Base-by-base conservation (phyloP, 2,797 vertebrate genomes). In the Stomatorhinus walkeri region DNA sequence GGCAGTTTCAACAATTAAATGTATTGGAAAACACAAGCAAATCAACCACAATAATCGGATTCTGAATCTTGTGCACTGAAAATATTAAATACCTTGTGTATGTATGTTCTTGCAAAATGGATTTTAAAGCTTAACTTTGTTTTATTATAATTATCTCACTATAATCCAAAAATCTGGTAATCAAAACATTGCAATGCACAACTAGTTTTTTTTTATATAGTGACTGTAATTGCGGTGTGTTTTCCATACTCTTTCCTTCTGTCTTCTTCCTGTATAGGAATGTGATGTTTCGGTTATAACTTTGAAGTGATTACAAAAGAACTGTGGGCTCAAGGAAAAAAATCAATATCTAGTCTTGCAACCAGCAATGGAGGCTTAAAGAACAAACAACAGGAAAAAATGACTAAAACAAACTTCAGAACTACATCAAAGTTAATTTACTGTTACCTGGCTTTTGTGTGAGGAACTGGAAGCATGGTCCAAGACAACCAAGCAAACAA, bases 291-390 rank as follows among this genome's bases (percentile, higher is more conserved):
- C 40, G 48, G 72, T 87, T 56, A 32, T 68, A 81, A 28, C 84
- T 76, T 89, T 72, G 89, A 89, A 81, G 56, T 76, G 28, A 89
- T 76, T 89, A 72, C 88, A 87, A 89, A 89, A 81, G 89, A 89
- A 89, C 68, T 46, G 49, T 10, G 24, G 61, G 64, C 19, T 19
- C 49, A 59, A 87, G 61, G 54, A 52, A 72, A 85, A 85, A 89
- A 89, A 89, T 89, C 89, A 89, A 89, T 89, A 89, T 89, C 85
- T 56, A 81, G 64, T 81, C 85, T 87, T 85, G 56, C 85, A 76
- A 56, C 64, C 72, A 89, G 48, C 48, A 89, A 48, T 12, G 48
- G 16, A 54, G 52, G 51, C 48, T 87, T 32, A 79, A 87, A 87
- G n/a, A 61, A 46, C 22, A 79, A 79, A 87, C 85, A 89, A 59